Conservation (phyloP, 2,797 vertebrate species). For the Malacoctenus gilli region DNA sequence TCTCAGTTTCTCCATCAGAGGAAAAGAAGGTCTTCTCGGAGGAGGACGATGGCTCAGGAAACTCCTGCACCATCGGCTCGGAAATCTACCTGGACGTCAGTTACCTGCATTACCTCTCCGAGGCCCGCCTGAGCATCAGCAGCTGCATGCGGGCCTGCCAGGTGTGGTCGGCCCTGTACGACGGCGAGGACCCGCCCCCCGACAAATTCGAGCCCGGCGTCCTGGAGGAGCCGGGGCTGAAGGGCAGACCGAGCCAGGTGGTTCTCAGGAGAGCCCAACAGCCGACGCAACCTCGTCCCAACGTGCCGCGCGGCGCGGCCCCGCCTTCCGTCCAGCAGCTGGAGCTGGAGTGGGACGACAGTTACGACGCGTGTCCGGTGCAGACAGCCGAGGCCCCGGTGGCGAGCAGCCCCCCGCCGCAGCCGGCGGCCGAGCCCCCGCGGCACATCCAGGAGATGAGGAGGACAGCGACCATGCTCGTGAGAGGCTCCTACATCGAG, state of each 20-base stretch:
- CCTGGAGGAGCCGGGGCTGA: slow-evolving; percentile 76
- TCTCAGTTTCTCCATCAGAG: slow-evolving; percentile 67
- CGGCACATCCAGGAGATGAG: slow-evolving; percentile 94
- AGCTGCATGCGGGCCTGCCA: slow-evolving; percentile 87
- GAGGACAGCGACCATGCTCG: slow-evolving; percentile 88
- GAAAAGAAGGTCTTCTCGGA: slow-evolving; percentile 48
- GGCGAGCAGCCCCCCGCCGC: slow-evolving; percentile 47
- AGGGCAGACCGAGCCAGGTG: slow-evolving; percentile 28
- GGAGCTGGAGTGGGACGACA: slow-evolving; percentile 99
- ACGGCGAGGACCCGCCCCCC: slow-evolving; percentile 89
- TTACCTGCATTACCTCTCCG: slow-evolving; percentile 94
- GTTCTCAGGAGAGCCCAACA: slow-evolving; percentile 37
- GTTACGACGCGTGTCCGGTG: slow-evolving; percentile 87
- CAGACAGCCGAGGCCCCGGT: slow-evolving; percentile 77
- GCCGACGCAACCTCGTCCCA: slow-evolving; percentile 1
- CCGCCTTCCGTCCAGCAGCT: slow-evolving; percentile 63
- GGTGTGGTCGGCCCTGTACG: slow-evolving; percentile 93
- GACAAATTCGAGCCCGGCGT: slow-evolving; percentile 83
- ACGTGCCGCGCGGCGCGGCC: slow-evolving; percentile 5
- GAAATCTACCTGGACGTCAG: slow-evolving; percentile 91
- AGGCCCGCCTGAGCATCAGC: slow-evolving; percentile 87
- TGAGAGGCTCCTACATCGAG: slow-evolving; percentile 94
- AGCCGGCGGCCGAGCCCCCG: slow-evolving; percentile 60
- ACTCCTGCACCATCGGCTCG: slow-evolving; percentile 88
- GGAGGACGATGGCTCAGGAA: slow-evolving; percentile 66